Conservation (phyloP, 1,140 invertebrate species). For the Drosophila rhopaloa region DNA sequence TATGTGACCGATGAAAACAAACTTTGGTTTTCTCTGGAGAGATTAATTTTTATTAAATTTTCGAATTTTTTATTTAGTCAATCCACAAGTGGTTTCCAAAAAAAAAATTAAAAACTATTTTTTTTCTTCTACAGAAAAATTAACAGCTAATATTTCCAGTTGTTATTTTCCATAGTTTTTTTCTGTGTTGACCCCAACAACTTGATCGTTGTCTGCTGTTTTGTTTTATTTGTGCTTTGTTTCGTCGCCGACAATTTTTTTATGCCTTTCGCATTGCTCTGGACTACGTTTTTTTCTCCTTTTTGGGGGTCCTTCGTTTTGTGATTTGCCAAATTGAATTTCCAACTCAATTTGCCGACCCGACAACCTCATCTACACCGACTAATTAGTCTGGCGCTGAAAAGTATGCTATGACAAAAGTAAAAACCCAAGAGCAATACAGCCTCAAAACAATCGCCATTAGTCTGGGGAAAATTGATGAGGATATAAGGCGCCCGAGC, state of each 20-base stretch:
- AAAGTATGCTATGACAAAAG: constrained; percentile 57
- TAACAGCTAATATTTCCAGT: too few relatives aligned
- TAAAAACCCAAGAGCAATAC: constrained; percentile 5
- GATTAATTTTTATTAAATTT: too few relatives aligned
- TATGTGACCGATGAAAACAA: too few relatives aligned
- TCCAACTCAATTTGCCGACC: constrained; percentile 73
- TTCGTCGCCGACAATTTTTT: constrained; percentile 26
- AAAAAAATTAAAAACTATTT: too few relatives aligned
- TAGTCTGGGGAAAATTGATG: constrained; percentile 18
- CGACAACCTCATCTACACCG: constrained; percentile 27
- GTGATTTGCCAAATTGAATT: constrained; percentile 77
- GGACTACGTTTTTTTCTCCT: constrained; percentile 16
- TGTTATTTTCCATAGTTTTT: background rate
- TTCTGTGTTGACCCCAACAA: constrained; percentile 7
- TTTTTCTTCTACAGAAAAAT: too few relatives aligned
- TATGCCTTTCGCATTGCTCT: constrained; percentile 9
- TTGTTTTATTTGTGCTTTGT: constrained; percentile 31
- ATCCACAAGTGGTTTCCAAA: too few relatives aligned
- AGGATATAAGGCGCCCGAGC: background rate
- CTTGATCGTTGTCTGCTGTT: constrained; percentile 53
- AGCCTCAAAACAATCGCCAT: constrained; percentile 19
- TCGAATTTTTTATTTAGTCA: too few relatives aligned
- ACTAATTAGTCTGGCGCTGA: constrained; percentile 42
- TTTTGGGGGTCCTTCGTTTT: constrained; percentile 45
- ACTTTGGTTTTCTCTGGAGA: too few relatives aligned